These are phyloP conservation scores for Sanderia malayensis DNA, from an alignment of 30 jellyfish, hydroid and myxozoan genomes.

Conservation along the genomic window DNA sequence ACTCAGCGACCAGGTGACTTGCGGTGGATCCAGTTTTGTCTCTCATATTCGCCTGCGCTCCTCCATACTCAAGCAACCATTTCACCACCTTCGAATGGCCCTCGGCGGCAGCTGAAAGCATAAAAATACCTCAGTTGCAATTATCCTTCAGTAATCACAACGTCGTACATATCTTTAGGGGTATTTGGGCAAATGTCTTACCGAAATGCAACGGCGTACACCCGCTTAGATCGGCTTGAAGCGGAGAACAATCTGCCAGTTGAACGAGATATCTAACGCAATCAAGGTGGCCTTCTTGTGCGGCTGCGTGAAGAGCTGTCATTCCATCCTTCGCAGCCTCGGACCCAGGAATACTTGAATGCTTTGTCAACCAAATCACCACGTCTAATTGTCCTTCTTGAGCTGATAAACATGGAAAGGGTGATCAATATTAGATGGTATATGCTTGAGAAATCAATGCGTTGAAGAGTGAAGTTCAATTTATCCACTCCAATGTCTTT, in stretches of 20 bases:
- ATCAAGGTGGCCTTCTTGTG: conserved; percentile 93
- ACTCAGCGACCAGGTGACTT: conserved; percentile 77
- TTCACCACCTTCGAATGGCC: conserved; percentile 83
- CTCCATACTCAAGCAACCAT: conserved; percentile 82
- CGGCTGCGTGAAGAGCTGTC: conserved; percentile 89
- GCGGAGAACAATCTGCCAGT: conserved; percentile 53
- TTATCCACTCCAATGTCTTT: no score
- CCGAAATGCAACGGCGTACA: conserved; percentile 87
- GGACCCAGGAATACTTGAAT: conserved; percentile 39
- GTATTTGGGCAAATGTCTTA: conserved; percentile 45
- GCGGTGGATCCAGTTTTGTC: conserved; percentile 76
- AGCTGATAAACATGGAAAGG: no score
- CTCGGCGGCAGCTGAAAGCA: conserved; percentile 94
- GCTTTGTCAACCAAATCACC: conserved; percentile 84
- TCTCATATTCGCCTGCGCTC: conserved; percentile 53
- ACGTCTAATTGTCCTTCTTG: conserved; percentile 91
- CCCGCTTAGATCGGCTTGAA: conserved; percentile 58
- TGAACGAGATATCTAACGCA: conserved; percentile 76
- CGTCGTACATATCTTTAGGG: no score
- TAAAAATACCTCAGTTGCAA: no score
- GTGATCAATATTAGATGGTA: no score
- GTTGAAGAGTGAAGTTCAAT: no score
- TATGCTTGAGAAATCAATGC: no score
- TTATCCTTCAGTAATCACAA: no score
- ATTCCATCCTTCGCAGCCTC: conserved; percentile 71